Percentiles rank a stretch among this genome's conserved stretches.
Evolutionary conservation across 2,113 vertebrate genomes (phyloP).

Genomic region (Suricata suricatta): DNA sequence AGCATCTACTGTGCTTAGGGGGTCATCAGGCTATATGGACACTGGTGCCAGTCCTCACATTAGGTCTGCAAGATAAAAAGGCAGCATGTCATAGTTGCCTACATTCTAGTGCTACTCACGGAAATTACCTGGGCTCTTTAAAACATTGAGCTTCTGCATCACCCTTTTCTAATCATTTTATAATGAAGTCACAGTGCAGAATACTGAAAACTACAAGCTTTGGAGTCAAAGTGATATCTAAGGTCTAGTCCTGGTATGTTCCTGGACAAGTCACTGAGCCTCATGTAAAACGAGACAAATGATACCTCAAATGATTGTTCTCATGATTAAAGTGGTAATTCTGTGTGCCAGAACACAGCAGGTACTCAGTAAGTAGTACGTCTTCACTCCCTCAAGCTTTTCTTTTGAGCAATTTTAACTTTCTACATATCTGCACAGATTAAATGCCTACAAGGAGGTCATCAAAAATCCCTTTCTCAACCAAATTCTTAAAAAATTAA

Average conservation of each 20-base stretch:
- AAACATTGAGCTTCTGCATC: neutral
- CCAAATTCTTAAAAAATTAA: neutral
- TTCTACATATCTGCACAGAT: conserved; percentile 20
- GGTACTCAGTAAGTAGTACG: neutral
- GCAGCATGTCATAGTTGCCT: neutral
- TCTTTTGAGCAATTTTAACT: neutral
- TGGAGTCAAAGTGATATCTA: neutral
- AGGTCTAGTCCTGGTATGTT: neutral
- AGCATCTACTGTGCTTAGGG: neutral
- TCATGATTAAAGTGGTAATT: neutral
- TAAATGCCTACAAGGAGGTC: neutral
- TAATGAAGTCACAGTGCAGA: neutral
- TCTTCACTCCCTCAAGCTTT: neutral
- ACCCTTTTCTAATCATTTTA: neutral
- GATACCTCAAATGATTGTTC: neutral
- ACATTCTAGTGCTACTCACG: neutral
- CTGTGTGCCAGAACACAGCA: neutral
- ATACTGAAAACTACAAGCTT: neutral
- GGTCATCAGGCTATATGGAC: neutral
- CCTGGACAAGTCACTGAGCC: neutral
- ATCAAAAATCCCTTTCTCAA: conserved; percentile 3
- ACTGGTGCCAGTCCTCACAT: neutral
- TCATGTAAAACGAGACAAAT: neutral
- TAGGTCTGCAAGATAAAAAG: neutral
- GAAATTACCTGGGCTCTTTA: neutral